These are phyloP conservation scores for Drosophila melanogaster DNA, from an alignment of 1,140 invertebrate species.

Conservation along the genomic window DNA sequence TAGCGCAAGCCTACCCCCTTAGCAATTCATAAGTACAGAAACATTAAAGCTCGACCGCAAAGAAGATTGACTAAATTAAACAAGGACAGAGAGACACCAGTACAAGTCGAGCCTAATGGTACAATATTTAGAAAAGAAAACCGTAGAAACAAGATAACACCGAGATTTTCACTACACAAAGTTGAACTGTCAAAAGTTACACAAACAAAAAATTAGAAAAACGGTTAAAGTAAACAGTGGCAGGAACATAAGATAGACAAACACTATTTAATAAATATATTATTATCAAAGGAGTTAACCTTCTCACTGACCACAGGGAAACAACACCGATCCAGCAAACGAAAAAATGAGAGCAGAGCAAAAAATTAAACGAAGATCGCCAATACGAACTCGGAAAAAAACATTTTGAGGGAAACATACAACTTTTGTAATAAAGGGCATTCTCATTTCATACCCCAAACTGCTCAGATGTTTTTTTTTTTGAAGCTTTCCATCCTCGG, in stretches of 20 bases:
- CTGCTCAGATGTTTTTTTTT: too few relatives aligned
- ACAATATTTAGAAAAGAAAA: slow-evolving; percentile 3
- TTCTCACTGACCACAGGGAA: too few relatives aligned
- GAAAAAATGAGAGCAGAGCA: too few relatives aligned
- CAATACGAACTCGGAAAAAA: too few relatives aligned
- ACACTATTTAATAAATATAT: not conserved
- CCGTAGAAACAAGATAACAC: not conserved
- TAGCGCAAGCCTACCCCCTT: not conserved
- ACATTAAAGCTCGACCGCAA: not conserved
- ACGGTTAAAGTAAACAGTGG: not conserved
- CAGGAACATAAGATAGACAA: not conserved
- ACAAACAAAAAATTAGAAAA: too few relatives aligned
- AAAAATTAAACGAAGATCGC: too few relatives aligned
- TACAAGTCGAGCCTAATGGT: not conserved
- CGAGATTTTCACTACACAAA: not conserved
- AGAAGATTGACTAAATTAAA: not conserved
- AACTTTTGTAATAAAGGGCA: too few relatives aligned
- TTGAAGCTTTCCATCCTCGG: too few relatives aligned
- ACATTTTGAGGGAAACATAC: too few relatives aligned
- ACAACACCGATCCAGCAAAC: too few relatives aligned
- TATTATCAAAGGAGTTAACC: not conserved
- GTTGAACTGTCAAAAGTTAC: not conserved
- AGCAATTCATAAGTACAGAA: not conserved
- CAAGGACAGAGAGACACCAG: too few relatives aligned
- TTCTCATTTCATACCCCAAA: too few relatives aligned